Evolutionary conservation across 2,888 invertebrate genomes (phyloP).

Genomic region (Pseudococcus jackbeardsleyi): DNA sequence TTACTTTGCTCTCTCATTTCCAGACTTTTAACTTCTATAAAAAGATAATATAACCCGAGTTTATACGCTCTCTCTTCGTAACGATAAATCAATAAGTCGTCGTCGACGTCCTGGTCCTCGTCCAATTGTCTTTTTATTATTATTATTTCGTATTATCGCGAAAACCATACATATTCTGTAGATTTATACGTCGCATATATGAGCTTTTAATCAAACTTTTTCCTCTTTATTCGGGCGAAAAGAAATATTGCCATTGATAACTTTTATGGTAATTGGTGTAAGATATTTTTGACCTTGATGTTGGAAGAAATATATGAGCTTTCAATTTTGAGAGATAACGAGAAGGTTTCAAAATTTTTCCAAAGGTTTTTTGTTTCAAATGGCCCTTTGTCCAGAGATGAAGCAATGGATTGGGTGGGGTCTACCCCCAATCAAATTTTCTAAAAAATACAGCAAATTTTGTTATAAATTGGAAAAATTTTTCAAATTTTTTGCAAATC

Average conservation of each 20-base stretch:
- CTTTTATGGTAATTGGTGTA: no score
- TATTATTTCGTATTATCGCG: background rate
- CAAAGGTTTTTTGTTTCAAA: no score
- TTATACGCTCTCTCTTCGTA: conserved; percentile 49
- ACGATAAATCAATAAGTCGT: conserved; percentile 62
- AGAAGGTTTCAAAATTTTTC: no score
- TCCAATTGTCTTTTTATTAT: conserved; percentile 63
- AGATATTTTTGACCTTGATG: no score
- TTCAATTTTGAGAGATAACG: no score
- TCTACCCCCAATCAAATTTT: no score
- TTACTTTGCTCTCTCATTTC: conserved; percentile 59
- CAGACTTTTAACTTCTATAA: conserved; percentile 65
- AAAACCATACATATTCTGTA: conserved; percentile 12
- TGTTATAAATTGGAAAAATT: no score
- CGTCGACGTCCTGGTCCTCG: background rate
- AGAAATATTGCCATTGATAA: background rate
- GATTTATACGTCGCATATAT: background rate
- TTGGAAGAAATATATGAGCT: no score
- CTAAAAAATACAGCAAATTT: no score
- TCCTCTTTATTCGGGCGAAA: background rate
- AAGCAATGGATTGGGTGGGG: no score
- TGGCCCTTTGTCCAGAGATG: no score
- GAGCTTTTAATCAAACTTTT: background rate
- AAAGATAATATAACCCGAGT: conserved; percentile 63
- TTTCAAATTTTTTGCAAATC: no score